phyloP scores from a whole-genome alignment of 2,888 invertebrate genomes.

The Meiosimyza decipiens region DNA sequence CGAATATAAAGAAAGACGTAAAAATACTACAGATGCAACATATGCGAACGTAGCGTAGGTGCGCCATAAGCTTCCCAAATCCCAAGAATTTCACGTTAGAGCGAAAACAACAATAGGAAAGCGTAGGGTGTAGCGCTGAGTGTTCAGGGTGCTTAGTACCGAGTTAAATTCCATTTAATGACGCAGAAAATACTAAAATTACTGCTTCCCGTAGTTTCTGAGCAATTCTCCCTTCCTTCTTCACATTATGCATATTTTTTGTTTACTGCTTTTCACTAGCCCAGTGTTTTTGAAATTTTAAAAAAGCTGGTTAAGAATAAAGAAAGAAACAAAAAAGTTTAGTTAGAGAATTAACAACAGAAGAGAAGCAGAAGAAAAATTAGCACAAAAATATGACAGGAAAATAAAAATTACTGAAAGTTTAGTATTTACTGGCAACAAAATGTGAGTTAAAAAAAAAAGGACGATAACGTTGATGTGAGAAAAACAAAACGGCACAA shows the following conservation, averaged over 20 bases:
- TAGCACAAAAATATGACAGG: neutral
- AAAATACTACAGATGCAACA: neutral
- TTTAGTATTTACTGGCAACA: too few species aligned
- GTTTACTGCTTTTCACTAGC: neutral
- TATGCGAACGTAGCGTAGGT: too few species aligned
- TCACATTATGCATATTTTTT: neutral
- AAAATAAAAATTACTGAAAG: neutral
- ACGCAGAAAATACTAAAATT: conserved; percentile 39
- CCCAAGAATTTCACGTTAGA: too few species aligned
- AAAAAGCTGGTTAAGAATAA: conserved; percentile 15
- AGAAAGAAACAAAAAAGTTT: conserved; percentile 28
- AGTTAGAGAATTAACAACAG: neutral
- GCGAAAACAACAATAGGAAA: too few species aligned
- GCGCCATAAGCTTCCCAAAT: too few species aligned
- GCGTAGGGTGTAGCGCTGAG: neutral
- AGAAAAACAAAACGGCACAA: too few species aligned
- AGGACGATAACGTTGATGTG: neutral
- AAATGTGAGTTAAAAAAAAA: neutral
- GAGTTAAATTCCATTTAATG: conserved; percentile 38
- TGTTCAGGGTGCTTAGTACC: conserved; percentile 11
- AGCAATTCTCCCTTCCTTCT: neutral
- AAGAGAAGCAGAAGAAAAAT: neutral
- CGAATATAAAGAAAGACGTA: conserved; percentile 26
- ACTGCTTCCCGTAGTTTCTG: conserved; percentile 6
- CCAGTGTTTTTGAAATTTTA: conserved; percentile 11